These are phyloP conservation scores for Mastigias papua DNA, from an alignment of 30 jellyfish, hydroid and myxozoan species.

Conservation along the genomic window DNA sequence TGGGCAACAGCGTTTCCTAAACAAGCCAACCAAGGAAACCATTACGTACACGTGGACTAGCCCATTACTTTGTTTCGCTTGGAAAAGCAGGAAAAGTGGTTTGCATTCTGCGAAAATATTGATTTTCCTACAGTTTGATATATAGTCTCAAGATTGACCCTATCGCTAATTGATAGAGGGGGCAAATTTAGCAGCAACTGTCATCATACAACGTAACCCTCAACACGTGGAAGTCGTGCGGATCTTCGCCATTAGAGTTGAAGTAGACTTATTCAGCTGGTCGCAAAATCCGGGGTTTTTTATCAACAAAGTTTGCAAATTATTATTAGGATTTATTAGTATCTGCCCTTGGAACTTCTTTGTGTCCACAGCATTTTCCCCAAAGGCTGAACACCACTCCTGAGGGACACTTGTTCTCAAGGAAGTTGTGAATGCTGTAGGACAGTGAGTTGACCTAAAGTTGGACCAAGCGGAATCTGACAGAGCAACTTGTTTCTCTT, in stretches of 20 bases:
- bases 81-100: not conserved
- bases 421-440: constrained; percentile 22
- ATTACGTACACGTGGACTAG: constrained; percentile 25
- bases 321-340: not conserved
- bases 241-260: constrained; percentile 61
- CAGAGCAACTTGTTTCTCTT: constrained; percentile 16
- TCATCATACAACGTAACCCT: constrained; percentile 9
- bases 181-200: not conserved
- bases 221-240: constrained; percentile 80
- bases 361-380: not conserved
- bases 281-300: constrained; percentile 53
- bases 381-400: not conserved
- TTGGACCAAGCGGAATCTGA: constrained; percentile 22
- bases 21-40: constrained; percentile 28
- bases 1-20: constrained; percentile 28
- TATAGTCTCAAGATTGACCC: not conserved
- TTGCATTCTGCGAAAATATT: too few relatives aligned
- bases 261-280: constrained; percentile 55
- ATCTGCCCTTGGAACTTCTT: not conserved
- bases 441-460: constrained; percentile 10
- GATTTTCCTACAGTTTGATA: too few relatives aligned
- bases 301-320: constrained; percentile 20
- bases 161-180: not conserved
- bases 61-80: not conserved
- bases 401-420: constrained; percentile 7